Percentiles rank a stretch among this genome's conserved stretches.
Evolutionary conservation across 35 echinoderm and acorn worm genomes (phyloP).

Genomic region (Acanthaster planci): DNA sequence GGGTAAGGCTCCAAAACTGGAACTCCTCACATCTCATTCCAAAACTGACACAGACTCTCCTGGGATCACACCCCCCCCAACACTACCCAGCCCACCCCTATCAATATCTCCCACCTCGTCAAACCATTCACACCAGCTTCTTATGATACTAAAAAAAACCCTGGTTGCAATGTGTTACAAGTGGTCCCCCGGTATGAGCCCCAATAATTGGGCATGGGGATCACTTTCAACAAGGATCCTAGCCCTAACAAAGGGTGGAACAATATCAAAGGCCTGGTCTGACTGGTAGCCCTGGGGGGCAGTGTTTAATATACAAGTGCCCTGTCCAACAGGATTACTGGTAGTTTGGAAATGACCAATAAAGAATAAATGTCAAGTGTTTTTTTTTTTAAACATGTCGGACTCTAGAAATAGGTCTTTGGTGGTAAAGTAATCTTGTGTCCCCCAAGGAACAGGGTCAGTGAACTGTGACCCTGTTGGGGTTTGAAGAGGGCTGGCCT

Average conservation of each 20-base stretch:
- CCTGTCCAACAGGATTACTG: conserved; percentile 4
- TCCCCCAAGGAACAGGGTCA: not conserved
- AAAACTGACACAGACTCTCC: conserved; percentile 23
- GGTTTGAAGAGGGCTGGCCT: not conserved
- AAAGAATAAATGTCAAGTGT: not conserved
- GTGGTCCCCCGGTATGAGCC: not conserved
- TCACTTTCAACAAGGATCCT: not conserved
- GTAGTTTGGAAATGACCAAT: not conserved
- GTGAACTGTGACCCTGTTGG: not conserved
- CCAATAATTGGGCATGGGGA: not conserved
- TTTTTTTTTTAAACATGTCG: not conserved
- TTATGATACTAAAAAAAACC: not conserved
- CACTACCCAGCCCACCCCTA: not conserved
- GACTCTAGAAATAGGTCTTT: not conserved
- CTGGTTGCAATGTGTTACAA: not conserved
- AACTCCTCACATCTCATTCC: conserved; percentile 25
- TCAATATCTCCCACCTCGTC: not conserved
- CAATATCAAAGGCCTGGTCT: no score
- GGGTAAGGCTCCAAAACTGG: not conserved
- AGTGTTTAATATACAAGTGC: not conserved
- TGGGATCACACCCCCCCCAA: not conserved
- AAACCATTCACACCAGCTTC: not conserved
- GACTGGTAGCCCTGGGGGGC: not conserved
- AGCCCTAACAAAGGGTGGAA: no score
- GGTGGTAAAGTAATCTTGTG: not conserved